A percentile compares a stretch with the other conserved stretches of the same genome.
Evolutionary conservation across 2,888 invertebrate genomes (phyloP).

Genomic region (Caenorhabditis parvicauda): DNA sequence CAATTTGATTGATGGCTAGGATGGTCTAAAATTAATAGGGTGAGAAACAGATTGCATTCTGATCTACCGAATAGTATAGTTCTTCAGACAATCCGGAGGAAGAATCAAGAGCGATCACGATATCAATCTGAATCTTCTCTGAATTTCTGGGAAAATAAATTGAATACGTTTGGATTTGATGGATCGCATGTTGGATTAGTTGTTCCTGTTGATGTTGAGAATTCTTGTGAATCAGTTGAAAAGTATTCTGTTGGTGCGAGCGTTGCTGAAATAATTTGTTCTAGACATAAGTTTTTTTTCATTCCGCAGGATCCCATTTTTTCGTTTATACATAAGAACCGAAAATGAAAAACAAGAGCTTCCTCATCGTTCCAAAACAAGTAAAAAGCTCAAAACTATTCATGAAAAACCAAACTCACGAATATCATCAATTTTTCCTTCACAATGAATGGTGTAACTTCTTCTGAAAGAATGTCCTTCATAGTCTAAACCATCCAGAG

Average conservation of each 20-base stretch:
- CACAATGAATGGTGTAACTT: slow-evolving; percentile 40
- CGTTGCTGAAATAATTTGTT: slow-evolving; percentile 11
- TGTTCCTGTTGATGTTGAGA: background rate
- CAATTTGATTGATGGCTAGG: slow-evolving; percentile 10
- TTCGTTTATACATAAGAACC: too few relatives aligned
- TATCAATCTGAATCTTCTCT: slow-evolving; percentile 23
- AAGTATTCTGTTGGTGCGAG: background rate
- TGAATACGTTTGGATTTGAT: slow-evolving; percentile 12
- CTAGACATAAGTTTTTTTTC: too few relatives aligned
- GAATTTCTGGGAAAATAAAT: too few relatives aligned
- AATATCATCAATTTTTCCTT: slow-evolving; percentile 21
- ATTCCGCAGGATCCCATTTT: too few relatives aligned
- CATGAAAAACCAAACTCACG: slow-evolving; percentile 9
- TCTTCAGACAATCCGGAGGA: slow-evolving; percentile 20
- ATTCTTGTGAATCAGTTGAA: slow-evolving; percentile 2
- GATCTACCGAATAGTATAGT: slow-evolving; percentile 12
- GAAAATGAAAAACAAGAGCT: too few relatives aligned
- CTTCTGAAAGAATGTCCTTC: slow-evolving; percentile 46
- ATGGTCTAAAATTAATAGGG: slow-evolving; percentile 12
- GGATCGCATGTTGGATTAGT: slow-evolving; percentile 20
- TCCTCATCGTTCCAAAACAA: background rate
- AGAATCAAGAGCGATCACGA: slow-evolving; percentile 30
- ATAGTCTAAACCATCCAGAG: slow-evolving; percentile 41
- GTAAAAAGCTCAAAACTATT: background rate
- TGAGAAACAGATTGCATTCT: background rate